Conservation (phyloP, 2,888 invertebrate species). For the Halictus ligatus region DNA sequence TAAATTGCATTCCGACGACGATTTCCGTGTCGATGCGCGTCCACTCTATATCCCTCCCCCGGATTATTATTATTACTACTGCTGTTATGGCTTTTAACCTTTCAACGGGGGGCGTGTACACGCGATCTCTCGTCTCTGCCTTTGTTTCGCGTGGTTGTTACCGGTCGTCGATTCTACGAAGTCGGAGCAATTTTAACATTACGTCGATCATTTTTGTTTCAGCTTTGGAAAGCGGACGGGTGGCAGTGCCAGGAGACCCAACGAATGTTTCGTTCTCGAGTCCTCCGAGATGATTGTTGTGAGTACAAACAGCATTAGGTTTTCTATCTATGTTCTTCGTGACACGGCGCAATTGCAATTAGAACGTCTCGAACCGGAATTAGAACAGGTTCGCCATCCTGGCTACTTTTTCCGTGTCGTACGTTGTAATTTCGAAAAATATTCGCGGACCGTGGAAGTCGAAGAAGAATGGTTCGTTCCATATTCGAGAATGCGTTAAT, state of each 20-base stretch:
- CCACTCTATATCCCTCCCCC: neutral
- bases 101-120: neutral
- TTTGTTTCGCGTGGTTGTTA: neutral
- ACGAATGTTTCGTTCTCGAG: slow-evolving; percentile 94
- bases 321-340: neutral
- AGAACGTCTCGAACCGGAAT: neutral
- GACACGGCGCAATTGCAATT: neutral
- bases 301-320: slow-evolving; percentile 84
- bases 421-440: neutral
- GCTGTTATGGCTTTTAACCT: slow-evolving; percentile 24
- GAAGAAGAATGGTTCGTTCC: slow-evolving; percentile 18
- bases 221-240: slow-evolving; percentile 94
- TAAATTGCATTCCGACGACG: slow-evolving; percentile 58
- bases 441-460: neutral
- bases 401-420: neutral
- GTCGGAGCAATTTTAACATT: neutral
- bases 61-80: neutral
- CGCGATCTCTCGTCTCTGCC: slow-evolving; percentile 6
- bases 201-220: slow-evolving; percentile 83
- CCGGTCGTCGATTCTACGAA: neutral
- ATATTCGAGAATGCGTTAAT: slow-evolving; percentile 26
- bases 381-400: neutral
- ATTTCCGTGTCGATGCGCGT: slow-evolving; percentile 30
- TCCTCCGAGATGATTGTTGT: slow-evolving; percentile 95
- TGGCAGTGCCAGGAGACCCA: slow-evolving; percentile 90